Conservation (phyloP, 2,888 invertebrate genomes). For the Isoperla grammatica region DNA sequence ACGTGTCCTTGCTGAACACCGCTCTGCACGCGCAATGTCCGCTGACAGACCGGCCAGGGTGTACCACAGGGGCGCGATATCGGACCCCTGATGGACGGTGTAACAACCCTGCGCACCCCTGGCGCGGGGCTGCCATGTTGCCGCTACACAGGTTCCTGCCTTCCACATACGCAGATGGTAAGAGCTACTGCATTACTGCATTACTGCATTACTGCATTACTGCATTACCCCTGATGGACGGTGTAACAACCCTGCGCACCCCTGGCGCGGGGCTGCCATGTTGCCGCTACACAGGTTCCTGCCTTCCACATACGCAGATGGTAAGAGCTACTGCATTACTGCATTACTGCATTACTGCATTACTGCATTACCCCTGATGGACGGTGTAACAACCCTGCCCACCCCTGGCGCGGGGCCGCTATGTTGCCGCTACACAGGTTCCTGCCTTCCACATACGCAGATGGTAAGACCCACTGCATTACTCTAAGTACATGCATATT, state of each 20-base stretch:
- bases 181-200: no score
- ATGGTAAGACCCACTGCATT: no score
- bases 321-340: no score
- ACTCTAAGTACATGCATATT: no score
- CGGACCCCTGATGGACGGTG: constrained; percentile 85
- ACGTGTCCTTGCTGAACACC: constrained; percentile 40
- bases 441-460: constrained; percentile 74
- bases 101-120: constrained; percentile 70
- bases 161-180: constrained; percentile 76
- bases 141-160: constrained; percentile 75
- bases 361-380: constrained; percentile 87
- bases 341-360: no score
- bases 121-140: constrained; percentile 78
- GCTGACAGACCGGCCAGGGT: constrained; percentile 21
- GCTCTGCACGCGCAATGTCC: constrained; percentile 60
- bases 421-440: constrained; percentile 78
- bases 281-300: constrained; percentile 76
- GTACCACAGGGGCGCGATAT: constrained; percentile 52
- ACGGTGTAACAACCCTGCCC: constrained; percentile 76
- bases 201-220: no score
- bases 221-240: constrained; percentile 86
- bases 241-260: constrained; percentile 75
- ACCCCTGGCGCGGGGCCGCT: constrained; percentile 74
- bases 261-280: constrained; percentile 76
- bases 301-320: constrained; percentile 77